Conservation (phyloP, 1,140 invertebrate genomes). For the Drosophila ohnishii region DNA sequence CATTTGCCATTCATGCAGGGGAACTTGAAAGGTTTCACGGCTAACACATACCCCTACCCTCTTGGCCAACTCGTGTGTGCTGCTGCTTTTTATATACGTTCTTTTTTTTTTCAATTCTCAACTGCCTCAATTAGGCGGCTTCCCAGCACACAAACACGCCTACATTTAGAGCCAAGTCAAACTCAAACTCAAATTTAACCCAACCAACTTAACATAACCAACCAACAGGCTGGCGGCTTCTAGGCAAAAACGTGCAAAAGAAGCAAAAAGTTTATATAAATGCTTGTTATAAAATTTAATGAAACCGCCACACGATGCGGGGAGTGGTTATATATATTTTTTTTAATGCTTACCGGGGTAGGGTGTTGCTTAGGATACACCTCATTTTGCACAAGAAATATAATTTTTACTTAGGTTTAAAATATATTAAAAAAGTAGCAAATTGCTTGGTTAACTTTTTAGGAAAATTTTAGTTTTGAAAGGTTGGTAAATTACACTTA, state of each 20-base stretch:
- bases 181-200: conserved; percentile 43
- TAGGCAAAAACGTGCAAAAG: conserved; percentile 44
- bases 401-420: neutral
- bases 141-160: conserved; percentile 32
- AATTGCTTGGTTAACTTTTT: too few relatives aligned
- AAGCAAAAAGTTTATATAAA: conserved; percentile 56
- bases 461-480: neutral
- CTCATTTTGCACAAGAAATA: too few relatives aligned
- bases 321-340: conserved; percentile 35
- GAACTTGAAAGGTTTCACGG: conserved; percentile 31
- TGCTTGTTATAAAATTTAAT: conserved; percentile 79
- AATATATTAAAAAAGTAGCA: neutral
- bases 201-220: conserved; percentile 47
- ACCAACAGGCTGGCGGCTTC: conserved; percentile 31
- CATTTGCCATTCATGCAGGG: conserved; percentile 40
- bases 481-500: too few relatives aligned
- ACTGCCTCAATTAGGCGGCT: conserved; percentile 69
- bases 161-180: conserved; percentile 10
- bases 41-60: neutral
- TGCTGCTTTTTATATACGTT: neutral
- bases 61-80: conserved; percentile 20
- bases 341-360: conserved; percentile 20
- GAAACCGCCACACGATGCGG: conserved; percentile 67
- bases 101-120: conserved; percentile 53
- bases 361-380: neutral